Percentiles rank a stretch among this genome's conserved stretches.
Evolutionary conservation across 2,113 vertebrate species (phyloP).

Genomic region (Melanerpes formicivorus): DNA sequence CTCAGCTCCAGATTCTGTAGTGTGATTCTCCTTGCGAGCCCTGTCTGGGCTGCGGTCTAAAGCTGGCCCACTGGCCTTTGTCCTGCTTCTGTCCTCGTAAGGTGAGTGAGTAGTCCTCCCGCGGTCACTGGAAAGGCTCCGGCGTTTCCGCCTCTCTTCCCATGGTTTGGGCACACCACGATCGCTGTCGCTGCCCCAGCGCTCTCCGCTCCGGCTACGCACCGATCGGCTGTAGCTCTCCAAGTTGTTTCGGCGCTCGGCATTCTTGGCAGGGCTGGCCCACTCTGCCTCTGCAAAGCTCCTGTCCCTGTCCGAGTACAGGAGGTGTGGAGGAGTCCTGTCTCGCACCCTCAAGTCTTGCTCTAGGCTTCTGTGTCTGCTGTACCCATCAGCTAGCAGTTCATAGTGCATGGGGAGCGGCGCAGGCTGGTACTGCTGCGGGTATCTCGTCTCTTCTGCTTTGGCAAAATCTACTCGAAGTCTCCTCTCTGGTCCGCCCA

Average conservation of each 20-base stretch:
- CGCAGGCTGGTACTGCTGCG: slow-evolving; percentile 85
- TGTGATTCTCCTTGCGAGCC: slow-evolving; percentile 84
- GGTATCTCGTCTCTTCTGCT: slow-evolving; percentile 87
- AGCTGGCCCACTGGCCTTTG: slow-evolving; percentile 77
- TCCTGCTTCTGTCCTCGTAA: slow-evolving; percentile 81
- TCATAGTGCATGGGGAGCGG: slow-evolving; percentile 88
- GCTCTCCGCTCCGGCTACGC: slow-evolving; percentile 90
- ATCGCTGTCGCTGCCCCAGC: slow-evolving; percentile 85
- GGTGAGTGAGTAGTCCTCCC: slow-evolving; percentile 77
- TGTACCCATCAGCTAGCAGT: slow-evolving; percentile 85
- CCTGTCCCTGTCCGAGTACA: slow-evolving; percentile 85
- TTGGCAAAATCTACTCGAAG: slow-evolving; percentile 97
- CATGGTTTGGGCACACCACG: slow-evolving; percentile 74
- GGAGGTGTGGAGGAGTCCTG: slow-evolving; percentile 85
- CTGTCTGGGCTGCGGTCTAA: slow-evolving; percentile 89
- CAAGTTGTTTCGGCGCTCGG: slow-evolving; percentile 83
- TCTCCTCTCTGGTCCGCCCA: slow-evolving; percentile 88
- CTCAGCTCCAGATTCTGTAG: slow-evolving; percentile 83
- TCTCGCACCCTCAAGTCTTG: slow-evolving; percentile 89
- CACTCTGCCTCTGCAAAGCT: slow-evolving; percentile 86
- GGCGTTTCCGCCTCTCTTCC: slow-evolving; percentile 87
- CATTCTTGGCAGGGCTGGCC: slow-evolving; percentile 86
- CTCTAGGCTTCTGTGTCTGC: slow-evolving; percentile 89
- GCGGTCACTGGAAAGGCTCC: slow-evolving; percentile 84
- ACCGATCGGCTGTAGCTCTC: slow-evolving; percentile 85